phyloP scores from a whole-genome alignment of 2,888 invertebrate genomes.

The Mythimna impura region DNA sequence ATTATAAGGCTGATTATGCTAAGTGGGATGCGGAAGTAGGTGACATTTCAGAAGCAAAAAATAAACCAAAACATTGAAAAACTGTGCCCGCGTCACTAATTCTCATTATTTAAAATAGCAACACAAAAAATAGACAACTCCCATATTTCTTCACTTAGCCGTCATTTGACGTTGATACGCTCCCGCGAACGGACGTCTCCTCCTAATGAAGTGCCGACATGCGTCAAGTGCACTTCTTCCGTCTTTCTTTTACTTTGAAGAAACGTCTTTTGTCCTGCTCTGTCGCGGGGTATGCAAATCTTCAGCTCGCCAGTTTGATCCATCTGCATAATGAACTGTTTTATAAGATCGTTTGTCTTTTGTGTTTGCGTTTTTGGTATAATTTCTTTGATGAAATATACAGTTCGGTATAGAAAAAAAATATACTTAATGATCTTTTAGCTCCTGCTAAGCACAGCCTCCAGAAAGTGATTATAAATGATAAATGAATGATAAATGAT shows the following conservation, averaged over 20 bases:
- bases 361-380: conserved; percentile 18
- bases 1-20: too few relatives aligned
- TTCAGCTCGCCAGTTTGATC: conserved; percentile 72
- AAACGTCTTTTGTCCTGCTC: conserved; percentile 66
- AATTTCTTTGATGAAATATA: conserved; percentile 31
- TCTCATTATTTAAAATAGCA: conserved; percentile 30
- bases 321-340: conserved; percentile 80
- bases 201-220: conserved; percentile 81
- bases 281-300: conserved; percentile 68
- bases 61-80: not conserved
- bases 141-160: conserved; percentile 63
- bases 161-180: conserved; percentile 68
- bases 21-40: not conserved
- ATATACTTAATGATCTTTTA: not conserved
- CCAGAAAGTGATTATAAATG: too few relatives aligned
- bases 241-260: conserved; percentile 67
- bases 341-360: conserved; percentile 66
- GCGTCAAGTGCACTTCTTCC: conserved; percentile 71
- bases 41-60: not conserved
- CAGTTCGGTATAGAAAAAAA: not conserved
- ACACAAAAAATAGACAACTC: conserved; percentile 50
- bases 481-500: too few relatives aligned
- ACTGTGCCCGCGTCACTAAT: not conserved
- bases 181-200: conserved; percentile 72
- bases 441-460: too few relatives aligned